Conservation (phyloP, 2,113 vertebrate species). For the Cryptomyrus ogoouensis region DNA sequence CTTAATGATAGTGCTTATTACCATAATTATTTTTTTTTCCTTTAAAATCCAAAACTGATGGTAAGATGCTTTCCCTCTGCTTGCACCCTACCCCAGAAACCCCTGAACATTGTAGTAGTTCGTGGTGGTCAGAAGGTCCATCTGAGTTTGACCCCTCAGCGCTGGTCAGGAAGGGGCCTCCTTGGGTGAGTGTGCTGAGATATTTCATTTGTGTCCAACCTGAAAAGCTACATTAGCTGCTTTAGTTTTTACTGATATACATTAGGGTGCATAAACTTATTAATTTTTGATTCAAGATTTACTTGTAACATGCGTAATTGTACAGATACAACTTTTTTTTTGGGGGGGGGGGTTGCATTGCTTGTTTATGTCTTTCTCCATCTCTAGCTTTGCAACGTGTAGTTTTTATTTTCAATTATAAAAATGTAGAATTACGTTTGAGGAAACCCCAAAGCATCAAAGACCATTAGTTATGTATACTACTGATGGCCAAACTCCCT, state of each 20-base stretch:
- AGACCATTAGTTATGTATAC: background rate
- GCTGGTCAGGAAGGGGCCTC: constrained; percentile 85
- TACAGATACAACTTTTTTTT: background rate
- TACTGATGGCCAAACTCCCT: background rate
- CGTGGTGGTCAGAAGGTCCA: constrained; percentile 68
- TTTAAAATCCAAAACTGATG: background rate
- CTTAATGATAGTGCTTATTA: background rate
- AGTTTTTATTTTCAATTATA: background rate
- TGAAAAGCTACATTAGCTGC: background rate
- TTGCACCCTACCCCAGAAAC: constrained; percentile 59
- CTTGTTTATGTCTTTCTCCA: background rate
- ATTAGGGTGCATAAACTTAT: background rate
- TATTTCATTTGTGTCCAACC: background rate
- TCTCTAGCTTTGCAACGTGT: background rate
- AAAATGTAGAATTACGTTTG: background rate
- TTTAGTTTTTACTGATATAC: background rate
- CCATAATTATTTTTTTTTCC: background rate
- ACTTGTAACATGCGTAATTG: background rate
- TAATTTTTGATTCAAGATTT: background rate
- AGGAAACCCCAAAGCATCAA: background rate
- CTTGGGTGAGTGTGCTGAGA: constrained; percentile 68
- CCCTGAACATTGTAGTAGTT: constrained; percentile 71
- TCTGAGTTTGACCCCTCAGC: constrained; percentile 75
- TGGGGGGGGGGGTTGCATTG: background rate
- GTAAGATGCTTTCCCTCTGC: background rate